Evolutionary conservation across 2,113 vertebrate genomes (phyloP).

Genomic region (Chlorodrepanis virens): DNA sequence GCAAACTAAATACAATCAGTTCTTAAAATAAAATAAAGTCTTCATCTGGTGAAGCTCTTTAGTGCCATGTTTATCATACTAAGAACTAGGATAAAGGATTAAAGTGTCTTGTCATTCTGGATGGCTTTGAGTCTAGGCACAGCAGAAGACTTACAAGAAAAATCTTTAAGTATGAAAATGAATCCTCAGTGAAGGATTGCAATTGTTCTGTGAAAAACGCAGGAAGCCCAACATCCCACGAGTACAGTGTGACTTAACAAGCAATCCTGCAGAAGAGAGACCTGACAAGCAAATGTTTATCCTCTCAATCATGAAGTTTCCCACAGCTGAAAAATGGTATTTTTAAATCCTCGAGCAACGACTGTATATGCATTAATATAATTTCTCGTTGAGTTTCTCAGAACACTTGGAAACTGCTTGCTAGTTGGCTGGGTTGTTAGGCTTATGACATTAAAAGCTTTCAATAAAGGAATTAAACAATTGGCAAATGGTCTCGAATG

Average conservation of each 20-base stretch:
- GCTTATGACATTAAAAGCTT: neutral
- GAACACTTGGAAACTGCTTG: neutral
- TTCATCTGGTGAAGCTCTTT: neutral
- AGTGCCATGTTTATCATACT: neutral
- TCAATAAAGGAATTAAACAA: slow-evolving; percentile 40
- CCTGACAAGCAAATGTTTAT: neutral
- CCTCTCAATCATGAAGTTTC: neutral
- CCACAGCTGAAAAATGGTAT: neutral
- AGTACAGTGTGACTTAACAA: neutral
- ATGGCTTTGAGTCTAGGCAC: neutral
- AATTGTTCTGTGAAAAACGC: neutral
- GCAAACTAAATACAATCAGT: neutral
- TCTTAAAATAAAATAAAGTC: neutral
- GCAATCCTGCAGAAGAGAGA: neutral
- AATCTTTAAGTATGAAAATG: neutral
- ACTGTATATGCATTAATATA: neutral
- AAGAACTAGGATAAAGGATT: neutral
- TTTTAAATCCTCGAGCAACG: neutral
- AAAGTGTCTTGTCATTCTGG: neutral
- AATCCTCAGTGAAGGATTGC: neutral
- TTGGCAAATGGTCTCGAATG: neutral
- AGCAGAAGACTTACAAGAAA: neutral
- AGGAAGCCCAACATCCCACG: neutral
- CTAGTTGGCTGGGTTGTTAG: neutral
- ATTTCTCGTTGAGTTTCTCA: neutral